Base-by-base conservation (phyloP, 1,140 invertebrate species). In the Trigoniulus corallinus region DNA sequence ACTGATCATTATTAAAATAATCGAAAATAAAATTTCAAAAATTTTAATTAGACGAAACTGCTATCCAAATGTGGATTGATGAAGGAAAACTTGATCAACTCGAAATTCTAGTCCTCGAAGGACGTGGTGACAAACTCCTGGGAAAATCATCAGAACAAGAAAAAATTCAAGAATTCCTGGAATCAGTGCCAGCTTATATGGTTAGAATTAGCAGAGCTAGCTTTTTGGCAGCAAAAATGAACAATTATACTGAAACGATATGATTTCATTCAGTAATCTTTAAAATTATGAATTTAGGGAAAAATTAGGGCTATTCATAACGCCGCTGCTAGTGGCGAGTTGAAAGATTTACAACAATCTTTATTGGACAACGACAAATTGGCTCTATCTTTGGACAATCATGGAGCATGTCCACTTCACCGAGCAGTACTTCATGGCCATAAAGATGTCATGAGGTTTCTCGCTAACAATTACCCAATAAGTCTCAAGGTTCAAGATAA, bases 151-250 rank as follows among this genome's bases (percentile, higher is more conserved):
- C 84, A 25, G 68, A 70, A 29, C 80, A 89, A 64, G 68, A 77
- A 1, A 87, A 92, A 66, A 74, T 91, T 15, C 83, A 93, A 65
- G 76, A 82, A 3, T 93, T 94, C 68, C 72, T 94, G 45, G 79
- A 88, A 59, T 87, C 89, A 60, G 82, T 94, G 43, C 87, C 88
- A 3, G 75, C 77, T 23, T 91, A 91, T 60, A 88, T 93, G 82
- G 87, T 88, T 69, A 72, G 63, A 50, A n/a, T n/a, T n/a, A n/a
- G n/a, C n/a, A n/a, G n/a, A n/a, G n/a, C n/a, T n/a, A 22, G 29
- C 12, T n/a, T n/a, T n/a, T n/a, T n/a, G n/a, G n/a, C n/a, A n/a
- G n/a, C n/a, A n/a, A n/a, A n/a, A 44, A 29, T 47, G 24, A 13
- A 20, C n/a, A 51, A 27, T 24, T 41, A 10, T 12, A 43, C 23